Evolutionary conservation across 2,797 vertebrate species (phyloP), one percentile per base, ranked within the genome.

Genomic region (Ctenopoma kingsleyae): DNA sequence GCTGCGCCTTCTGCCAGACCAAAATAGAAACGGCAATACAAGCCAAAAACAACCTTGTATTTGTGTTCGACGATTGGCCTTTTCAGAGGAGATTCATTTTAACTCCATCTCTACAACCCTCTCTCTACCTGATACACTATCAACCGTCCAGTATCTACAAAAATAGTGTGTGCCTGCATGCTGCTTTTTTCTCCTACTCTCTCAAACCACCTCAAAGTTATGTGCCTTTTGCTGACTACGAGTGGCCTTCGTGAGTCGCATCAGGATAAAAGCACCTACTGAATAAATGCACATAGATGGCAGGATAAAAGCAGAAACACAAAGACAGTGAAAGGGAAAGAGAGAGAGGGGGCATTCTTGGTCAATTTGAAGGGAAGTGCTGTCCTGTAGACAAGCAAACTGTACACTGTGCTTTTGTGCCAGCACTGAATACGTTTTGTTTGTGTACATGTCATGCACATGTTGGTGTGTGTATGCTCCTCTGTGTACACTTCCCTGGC

Each of bases 81-180:
- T 90, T 92, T 89, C 84, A 85, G 74, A 80, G 71, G 75, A 88
- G 87, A 89, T 86, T 68, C 82, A 79, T 86, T 92, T 87, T 79
- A 81, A 69, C 82, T 7, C 35, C 71, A 73, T 82, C 78, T 78
- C 78, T 47, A 66, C 74, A 66, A 68, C 30, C 55, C 66, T 64
- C 73, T 78, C 67, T 80, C 54, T 76, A 86, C 84, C 84, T 78
- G 77, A 82, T 68, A 69, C 57, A 22, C 61, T 2, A 57, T 86
- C 80, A 76, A 81, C 67, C 76, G 55, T 47, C 48, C 3, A 6
- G 47, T 56, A 67, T 84, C 74, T 76, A 56, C 76, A 73, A 67
- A 86, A 87, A 88, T 70, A 84, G 81, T 53, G 52, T 55, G 65
- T 49, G 66, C 43, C 58, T 74, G 68, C 4, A 7, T 62, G 71